These are phyloP conservation scores for Stomatorhinus walkeri DNA, from an alignment of 2,797 vertebrate genomes.

Conservation along the genomic window DNA sequence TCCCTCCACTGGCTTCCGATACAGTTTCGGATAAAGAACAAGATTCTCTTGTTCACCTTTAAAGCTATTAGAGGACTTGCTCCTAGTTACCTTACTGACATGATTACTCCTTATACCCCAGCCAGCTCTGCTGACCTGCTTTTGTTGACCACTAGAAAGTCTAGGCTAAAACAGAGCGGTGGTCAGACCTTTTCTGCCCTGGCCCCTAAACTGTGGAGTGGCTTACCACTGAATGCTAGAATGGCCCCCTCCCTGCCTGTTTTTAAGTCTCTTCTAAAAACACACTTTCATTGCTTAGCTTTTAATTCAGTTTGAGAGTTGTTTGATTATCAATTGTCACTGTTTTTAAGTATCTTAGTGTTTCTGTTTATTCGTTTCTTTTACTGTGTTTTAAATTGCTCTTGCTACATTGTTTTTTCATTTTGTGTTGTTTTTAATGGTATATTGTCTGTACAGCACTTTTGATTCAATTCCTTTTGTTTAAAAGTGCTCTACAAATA, in stretches of 20 bases:
- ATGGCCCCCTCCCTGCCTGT: neutral
- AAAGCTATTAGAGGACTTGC: neutral
- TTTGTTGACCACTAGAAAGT: neutral
- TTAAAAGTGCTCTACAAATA: neutral
- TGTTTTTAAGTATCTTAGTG: neutral
- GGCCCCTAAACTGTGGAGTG: neutral
- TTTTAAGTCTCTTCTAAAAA: neutral
- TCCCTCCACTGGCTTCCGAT: neutral
- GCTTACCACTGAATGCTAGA: neutral
- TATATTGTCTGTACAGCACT: neutral
- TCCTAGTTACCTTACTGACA: neutral
- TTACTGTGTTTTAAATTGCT: neutral
- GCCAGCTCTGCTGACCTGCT: neutral
- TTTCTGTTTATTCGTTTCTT: neutral
- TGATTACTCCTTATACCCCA: neutral
- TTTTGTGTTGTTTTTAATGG: neutral
- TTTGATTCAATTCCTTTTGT: neutral
- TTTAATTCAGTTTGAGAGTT: neutral
- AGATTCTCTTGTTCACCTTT: neutral
- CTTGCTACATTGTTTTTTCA: neutral
- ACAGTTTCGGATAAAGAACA: neutral
- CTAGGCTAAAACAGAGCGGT: neutral
- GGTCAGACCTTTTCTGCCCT: neutral
- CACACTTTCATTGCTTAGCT: neutral
- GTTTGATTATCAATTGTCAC: neutral